Evolutionary conservation across 2,888 invertebrate genomes (phyloP).

Genomic region (Pseudoips prasinana): DNA sequence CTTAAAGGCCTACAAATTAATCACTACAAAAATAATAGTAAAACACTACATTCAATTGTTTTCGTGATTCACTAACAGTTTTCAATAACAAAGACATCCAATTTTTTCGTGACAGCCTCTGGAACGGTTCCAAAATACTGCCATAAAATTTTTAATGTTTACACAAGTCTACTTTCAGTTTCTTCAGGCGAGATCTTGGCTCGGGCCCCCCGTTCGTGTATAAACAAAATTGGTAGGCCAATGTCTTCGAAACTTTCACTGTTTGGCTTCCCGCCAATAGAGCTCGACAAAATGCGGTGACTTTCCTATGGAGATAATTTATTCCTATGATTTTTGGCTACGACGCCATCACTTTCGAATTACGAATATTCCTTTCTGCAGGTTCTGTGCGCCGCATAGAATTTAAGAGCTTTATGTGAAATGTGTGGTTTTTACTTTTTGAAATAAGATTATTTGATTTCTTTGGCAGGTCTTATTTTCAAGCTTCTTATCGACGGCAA

Average conservation of each 20-base stretch:
- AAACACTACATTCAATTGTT: too few relatives aligned
- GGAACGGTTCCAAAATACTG: constrained; percentile 26
- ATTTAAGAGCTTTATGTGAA: constrained; percentile 34
- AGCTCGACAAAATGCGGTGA: constrained; percentile 54
- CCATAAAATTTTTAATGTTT: constrained; percentile 57
- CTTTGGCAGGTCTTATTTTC: constrained; percentile 7
- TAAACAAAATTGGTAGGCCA: constrained; percentile 73
- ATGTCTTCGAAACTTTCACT: constrained; percentile 74
- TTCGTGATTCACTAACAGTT: constrained; percentile 6
- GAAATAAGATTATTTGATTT: constrained; percentile 20
- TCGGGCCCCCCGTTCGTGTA: constrained; percentile 49
- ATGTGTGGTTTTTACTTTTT: constrained; percentile 20
- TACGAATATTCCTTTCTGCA: constrained; percentile 27
- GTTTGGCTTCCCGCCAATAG: constrained; percentile 65
- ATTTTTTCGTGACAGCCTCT: constrained; percentile 19
- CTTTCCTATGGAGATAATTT: constrained; percentile 66
- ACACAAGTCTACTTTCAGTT: constrained; percentile 59
- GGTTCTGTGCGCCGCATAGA: constrained; percentile 32
- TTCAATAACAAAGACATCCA: constrained; percentile 20
- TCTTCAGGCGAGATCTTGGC: constrained; percentile 53
- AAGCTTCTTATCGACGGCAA: too few relatives aligned
- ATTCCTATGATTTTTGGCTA: constrained; percentile 53
- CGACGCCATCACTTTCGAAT: constrained; percentile 39
- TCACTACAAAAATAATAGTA: too few relatives aligned
- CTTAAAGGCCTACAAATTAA: constrained; percentile 14